phyloP scores from a whole-genome alignment of 2,113 vertebrate genomes.

The Monopterus albus region DNA sequence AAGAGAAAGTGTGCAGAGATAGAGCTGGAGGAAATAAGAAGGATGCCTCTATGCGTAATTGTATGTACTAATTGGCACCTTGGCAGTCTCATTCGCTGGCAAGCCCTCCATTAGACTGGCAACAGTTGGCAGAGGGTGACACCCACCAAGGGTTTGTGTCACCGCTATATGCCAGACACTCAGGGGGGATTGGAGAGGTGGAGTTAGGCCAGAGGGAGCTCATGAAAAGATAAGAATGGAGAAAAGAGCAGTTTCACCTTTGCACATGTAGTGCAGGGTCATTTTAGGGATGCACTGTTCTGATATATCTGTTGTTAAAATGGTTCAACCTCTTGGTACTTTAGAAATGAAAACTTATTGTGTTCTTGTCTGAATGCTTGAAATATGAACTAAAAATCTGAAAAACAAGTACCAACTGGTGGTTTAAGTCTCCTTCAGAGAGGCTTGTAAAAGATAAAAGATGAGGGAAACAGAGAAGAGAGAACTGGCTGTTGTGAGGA shows the following conservation, averaged over 20 bases:
- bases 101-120: conserved; percentile 73
- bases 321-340: too few species aligned
- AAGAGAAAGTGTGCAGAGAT: conserved; percentile 3
- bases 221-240: conserved; percentile 24
- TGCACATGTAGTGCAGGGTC: neutral
- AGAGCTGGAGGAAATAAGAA: conserved; percentile 50
- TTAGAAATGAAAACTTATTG: too few species aligned
- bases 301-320: too few species aligned
- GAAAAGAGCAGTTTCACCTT: conserved; percentile 1
- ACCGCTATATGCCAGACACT: conserved; percentile 57
- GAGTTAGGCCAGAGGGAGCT: conserved; percentile 21
- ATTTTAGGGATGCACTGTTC: neutral
- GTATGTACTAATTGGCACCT: conserved; percentile 70
- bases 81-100: conserved; percentile 50
- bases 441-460: too few species aligned
- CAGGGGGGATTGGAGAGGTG: conserved; percentile 5
- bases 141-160: conserved; percentile 62
- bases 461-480: too few species aligned
- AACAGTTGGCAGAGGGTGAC: conserved; percentile 67
- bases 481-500: too few species aligned
- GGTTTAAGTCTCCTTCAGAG: too few species aligned
- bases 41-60: conserved; percentile 53
- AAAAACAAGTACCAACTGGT: too few species aligned
- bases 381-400: too few species aligned
- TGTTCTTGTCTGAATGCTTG: too few species aligned